Conservation (phyloP, 2,113 vertebrate species). For the Dicaeum eximium region DNA sequence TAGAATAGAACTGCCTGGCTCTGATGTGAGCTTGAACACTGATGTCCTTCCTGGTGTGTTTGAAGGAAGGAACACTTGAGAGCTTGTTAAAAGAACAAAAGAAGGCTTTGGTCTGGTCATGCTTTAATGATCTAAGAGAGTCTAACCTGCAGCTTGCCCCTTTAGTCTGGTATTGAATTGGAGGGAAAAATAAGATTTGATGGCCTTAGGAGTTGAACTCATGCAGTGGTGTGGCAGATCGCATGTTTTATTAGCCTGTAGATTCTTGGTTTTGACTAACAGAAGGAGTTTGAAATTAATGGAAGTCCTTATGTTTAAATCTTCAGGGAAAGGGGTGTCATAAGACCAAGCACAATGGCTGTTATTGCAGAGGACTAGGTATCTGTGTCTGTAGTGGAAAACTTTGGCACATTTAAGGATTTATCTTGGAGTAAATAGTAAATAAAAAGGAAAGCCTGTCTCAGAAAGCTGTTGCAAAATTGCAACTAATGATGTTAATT, state of each 20-base stretch:
- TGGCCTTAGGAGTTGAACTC: background rate
- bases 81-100: background rate
- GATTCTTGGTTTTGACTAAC: background rate
- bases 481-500: background rate
- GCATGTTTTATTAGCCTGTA: background rate
- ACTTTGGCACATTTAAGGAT: background rate
- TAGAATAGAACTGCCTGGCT: background rate
- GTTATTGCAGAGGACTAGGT: background rate
- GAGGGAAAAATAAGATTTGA: background rate
- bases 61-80: background rate
- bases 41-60: accelerated
- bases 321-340: background rate
- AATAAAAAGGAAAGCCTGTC: background rate
- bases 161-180: background rate
- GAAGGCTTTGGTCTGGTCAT: background rate
- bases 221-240: accelerated
- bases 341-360: background rate
- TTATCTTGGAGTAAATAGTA: background rate
- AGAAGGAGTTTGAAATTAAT: background rate
- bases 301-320: background rate
- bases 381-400: background rate
- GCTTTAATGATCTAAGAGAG: background rate
- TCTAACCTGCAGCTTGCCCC: background rate
- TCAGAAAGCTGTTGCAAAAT: background rate
- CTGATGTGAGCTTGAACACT: background rate